A percentile compares a stretch with the other conserved stretches of the same genome.
Conservation (phyloP, 2,113 vertebrate species). For the Archocentrus centrarchus region DNA sequence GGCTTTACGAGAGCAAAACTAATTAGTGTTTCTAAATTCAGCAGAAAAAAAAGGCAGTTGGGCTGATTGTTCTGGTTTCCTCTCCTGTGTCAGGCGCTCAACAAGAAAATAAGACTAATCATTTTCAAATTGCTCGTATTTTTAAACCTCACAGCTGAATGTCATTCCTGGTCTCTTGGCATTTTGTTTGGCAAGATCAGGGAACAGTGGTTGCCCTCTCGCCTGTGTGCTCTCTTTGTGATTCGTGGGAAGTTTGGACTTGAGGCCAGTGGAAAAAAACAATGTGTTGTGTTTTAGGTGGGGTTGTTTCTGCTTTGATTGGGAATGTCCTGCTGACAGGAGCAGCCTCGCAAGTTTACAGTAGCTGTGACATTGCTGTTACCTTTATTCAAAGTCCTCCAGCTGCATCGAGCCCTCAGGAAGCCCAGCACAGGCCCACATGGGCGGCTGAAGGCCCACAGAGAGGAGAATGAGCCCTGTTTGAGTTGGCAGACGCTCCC, state of each 20-base stretch:
- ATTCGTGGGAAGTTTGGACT: constrained; percentile 74
- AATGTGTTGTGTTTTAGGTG: constrained; percentile 75
- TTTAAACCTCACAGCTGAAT: constrained; percentile 72
- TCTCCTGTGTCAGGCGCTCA: constrained; percentile 78
- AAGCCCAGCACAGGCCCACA: constrained; percentile 88
- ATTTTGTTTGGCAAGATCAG: constrained; percentile 77
- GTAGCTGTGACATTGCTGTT: constrained; percentile 91
- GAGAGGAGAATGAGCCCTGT: constrained; percentile 90
- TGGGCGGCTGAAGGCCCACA: constrained; percentile 87
- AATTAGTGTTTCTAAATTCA: constrained; percentile 88
- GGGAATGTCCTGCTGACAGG: constrained; percentile 86
- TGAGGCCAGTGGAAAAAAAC: constrained; percentile 46
- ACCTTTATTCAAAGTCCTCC: constrained; percentile 91
- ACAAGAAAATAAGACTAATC: constrained; percentile 84
- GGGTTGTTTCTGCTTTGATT: constrained; percentile 83
- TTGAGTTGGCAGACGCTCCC: constrained; percentile 92
- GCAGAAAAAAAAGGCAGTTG: constrained; percentile 68
- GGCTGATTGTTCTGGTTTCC: constrained; percentile 85
- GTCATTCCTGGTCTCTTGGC: constrained; percentile 75
- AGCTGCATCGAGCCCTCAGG: constrained; percentile 96
- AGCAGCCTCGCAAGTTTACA: constrained; percentile 87
- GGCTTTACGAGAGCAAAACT: constrained; percentile 86
- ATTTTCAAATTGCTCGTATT: constrained; percentile 77
- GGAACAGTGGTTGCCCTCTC: constrained; percentile 67
- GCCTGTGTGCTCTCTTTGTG: constrained; percentile 70